Base-by-base conservation (phyloP, 2,888 invertebrate species). In the Lepetodrilus schrolli region DNA sequence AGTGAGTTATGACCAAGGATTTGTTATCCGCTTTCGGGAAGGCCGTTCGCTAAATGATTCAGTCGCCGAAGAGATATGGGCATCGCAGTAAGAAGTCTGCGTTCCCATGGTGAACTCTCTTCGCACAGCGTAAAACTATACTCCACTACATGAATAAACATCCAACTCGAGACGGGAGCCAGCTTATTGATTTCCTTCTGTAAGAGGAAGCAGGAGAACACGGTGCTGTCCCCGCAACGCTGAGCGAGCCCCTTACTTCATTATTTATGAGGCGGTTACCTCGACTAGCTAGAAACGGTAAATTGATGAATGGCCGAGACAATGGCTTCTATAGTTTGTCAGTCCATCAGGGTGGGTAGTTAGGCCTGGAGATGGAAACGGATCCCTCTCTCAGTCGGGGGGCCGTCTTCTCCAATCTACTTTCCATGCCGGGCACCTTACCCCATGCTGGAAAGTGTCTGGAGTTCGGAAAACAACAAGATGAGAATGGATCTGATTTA, bases 241-340 rank as follows among this genome's bases (percentile, higher is more conserved):
- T 26, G 68, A 47, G 26, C 21, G 26, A 47, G 37, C 68, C 58
- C 30, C 68, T 38, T 47, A 30, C 68, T 68, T 43, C 68, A 68
- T 68, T 43, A 68, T 68, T 68, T 68, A 68, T 68, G 68, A 68
- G 43, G 30, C 68, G 47, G 68, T 68, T 37, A 68, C 47, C 68
- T 68, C 68, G 38, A 26, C 23, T 47, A 43, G 47, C 66, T n/a
- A n/a, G n/a, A n/a, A 66, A 38, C 26, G 38, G 66, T 38, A 66
- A 66, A 38, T 37, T 66, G 66, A 66, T 66, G 66, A 66, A 66
- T 66, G 13, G 66, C 37, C 37, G 66, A 37, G 38, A 66, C 38
- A 66, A 37, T 21, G 66, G 38, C 58, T 58, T 58, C 58, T 26
- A 34, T 43, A 34, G 34, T 30, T 58, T 58, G 5, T 26, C 30